Evolutionary conservation across 2,797 vertebrate genomes (phyloP), one percentile per base, ranked within the genome.

Genomic region (Valencia hispanica): DNA sequence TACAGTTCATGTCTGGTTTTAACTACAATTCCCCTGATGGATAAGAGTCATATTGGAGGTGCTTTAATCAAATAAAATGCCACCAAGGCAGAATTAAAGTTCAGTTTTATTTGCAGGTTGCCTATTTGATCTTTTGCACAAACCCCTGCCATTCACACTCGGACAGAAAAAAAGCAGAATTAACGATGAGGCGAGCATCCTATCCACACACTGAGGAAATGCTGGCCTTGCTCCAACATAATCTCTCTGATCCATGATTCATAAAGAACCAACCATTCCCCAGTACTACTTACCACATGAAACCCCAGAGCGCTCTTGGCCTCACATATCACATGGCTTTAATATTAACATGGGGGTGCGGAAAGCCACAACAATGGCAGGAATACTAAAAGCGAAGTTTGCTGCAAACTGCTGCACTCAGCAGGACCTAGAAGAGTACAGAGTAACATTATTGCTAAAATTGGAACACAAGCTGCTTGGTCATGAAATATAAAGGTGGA

Each of bases 341-440:
- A 84, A 86, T 78, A 84, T 83, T 82, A 86, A 81, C 79, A 82
- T 75, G 53, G 34, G 70, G 65, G 73, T 5, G 34, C 48, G 80
- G 39, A 76, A 87, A 92, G 17, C 87, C 90, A 88, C 89, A 91
- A 88, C 82, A 88, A 86, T 74, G 39, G 65, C 75, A 51, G 61
- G 78, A 86, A 89, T 86, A 89, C 88, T 84, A 82, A 85, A 89
- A 87, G 79, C 85, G 83, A 84, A 82, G 81, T 70, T 75, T 41
- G 63, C 74, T 47, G 53, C 72, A 78, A 78, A 80, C 39, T 73
- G 83, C 84, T 65, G 73, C 10, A 3, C 79, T 83, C 84, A 84
- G 86, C 80, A 88, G 73, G 86, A 76, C 11, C 0, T 22, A 34
- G 6, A 18, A 47, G 61, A 48, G 77, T 77, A 55, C 73, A 8